phyloP scores from a whole-genome alignment of 2,797 vertebrate species.

The Agapornis canus region DNA sequence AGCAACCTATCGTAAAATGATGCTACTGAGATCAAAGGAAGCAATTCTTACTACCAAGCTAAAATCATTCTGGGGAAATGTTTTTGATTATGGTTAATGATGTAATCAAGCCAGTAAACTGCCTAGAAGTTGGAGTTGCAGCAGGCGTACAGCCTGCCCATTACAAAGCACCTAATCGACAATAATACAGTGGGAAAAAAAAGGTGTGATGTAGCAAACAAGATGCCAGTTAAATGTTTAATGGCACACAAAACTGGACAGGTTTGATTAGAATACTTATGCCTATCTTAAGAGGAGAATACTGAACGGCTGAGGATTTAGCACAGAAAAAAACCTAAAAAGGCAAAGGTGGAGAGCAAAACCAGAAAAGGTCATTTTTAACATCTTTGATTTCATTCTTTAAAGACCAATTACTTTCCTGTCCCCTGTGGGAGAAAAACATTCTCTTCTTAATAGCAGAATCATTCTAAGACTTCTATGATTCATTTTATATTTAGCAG shows the following conservation, averaged over 20 bases:
- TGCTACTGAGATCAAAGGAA: slow-evolving; percentile 82
- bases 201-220: slow-evolving; percentile 62
- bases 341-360: slow-evolving; percentile 47
- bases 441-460: slow-evolving; percentile 82
- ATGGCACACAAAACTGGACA: slow-evolving; percentile 37
- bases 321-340: background rate
- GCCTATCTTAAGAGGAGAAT: slow-evolving; percentile 49
- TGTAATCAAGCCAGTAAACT: slow-evolving; percentile 82
- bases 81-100: slow-evolving; percentile 86
- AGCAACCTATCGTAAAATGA: slow-evolving; percentile 81
- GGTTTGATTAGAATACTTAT: slow-evolving; percentile 72
- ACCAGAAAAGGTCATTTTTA: slow-evolving; percentile 73
- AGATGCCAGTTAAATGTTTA: slow-evolving; percentile 73
- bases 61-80: slow-evolving; percentile 80
- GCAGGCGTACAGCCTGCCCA: slow-evolving; percentile 67
- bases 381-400: slow-evolving; percentile 82
- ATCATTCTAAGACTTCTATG: slow-evolving; percentile 82
- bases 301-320: slow-evolving; percentile 36
- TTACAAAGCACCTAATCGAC: slow-evolving; percentile 62
- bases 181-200: slow-evolving; percentile 41
- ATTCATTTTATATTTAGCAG: slow-evolving; percentile 85
- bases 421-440: slow-evolving; percentile 76
- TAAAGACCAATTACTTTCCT: slow-evolving; percentile 84
- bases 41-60: slow-evolving; percentile 77
- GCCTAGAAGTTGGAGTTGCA: slow-evolving; percentile 74